Conservation (phyloP, 2,888 invertebrate species). For the Heteromyza rotundicornis region DNA sequence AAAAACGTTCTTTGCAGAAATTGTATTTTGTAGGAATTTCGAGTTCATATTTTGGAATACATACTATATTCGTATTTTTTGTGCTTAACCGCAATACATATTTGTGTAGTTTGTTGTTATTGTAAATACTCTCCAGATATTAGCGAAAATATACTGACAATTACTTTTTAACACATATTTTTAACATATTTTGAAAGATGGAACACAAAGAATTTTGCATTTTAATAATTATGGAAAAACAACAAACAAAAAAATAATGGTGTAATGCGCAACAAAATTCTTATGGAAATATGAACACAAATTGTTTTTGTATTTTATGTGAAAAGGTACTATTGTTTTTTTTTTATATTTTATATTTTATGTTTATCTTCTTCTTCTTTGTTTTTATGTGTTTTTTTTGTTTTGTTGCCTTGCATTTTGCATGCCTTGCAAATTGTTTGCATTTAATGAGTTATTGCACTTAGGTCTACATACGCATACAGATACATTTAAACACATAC, state of each 20-base stretch:
- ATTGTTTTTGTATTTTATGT: constrained; percentile 16
- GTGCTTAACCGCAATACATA: too few relatives aligned
- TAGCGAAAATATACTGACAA: constrained; percentile 15
- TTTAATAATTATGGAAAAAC: background rate
- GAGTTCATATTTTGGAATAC: constrained; percentile 51
- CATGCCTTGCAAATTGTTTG: too few relatives aligned
- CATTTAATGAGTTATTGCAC: background rate
- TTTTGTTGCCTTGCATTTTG: too few relatives aligned
- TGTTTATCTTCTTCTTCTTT: too few relatives aligned
- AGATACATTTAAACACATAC: background rate
- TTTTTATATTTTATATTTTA: too few relatives aligned
- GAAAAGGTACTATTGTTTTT: constrained; percentile 11
- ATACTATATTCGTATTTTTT: too few relatives aligned
- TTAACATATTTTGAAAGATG: constrained; percentile 24
- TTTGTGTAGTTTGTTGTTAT: constrained; percentile 6
- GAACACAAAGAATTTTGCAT: background rate
- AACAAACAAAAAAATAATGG: background rate
- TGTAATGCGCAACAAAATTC: background rate
- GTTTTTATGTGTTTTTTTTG: too few relatives aligned
- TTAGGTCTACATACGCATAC: background rate
- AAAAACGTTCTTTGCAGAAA: constrained; percentile 33
- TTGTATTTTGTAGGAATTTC: constrained; percentile 48
- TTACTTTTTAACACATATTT: constrained; percentile 23
- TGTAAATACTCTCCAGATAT: constrained; percentile 8
- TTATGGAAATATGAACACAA: constrained; percentile 39